Evolutionary conservation across 2,888 invertebrate genomes (phyloP), one percentile per base, ranked within the genome.

Genomic region (Eupithecia pulchellata): DNA sequence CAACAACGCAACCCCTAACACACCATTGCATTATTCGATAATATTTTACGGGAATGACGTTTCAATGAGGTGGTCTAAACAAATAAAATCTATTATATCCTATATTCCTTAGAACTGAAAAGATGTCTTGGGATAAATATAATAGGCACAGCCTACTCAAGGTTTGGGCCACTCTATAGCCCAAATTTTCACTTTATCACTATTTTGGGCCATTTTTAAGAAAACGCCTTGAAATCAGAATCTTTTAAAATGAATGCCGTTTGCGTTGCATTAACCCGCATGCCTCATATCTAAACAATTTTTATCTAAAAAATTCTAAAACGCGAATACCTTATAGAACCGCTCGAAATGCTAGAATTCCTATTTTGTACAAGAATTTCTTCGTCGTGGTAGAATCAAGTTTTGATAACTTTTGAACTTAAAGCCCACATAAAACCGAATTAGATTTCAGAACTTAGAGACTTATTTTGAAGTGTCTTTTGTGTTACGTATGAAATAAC

Each of bases 321-420:
- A 20, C 42, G 9, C n/a, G 42, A 42, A 42, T 20, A 20, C n/a
- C 42, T 47, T n/a, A 9, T 47, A 20, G 42, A 20, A 20, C 25
- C 13, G 25, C 4, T 4, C 25, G 25, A 52, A 52, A 52, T 20
- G 25, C 47, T 25, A 20, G 25, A 25, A 52, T 25, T 25, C 25
- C 20, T 25, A 52, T 25, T 52, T 52, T 52, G 20, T 25, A 25
- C 9, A 52, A 52, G 52, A 52, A 25, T 52, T 52, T 52, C 52
- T 52, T 52, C 11, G 9, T 6, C 20, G 4, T 20, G 42, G 42
- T 25, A 25, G 11, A 52, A 52, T 25, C 52, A 25, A 52, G 52
- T 52, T 47, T 52, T 11, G 52, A 52, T 52, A 52, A 52, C 52
- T 25, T 47, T 52, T 52, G 11, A 52, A 52, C 52, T 52, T 52